These are phyloP conservation scores for Amia ocellicauda DNA, from an alignment of 2,113 vertebrate species.

Conservation along the genomic window DNA sequence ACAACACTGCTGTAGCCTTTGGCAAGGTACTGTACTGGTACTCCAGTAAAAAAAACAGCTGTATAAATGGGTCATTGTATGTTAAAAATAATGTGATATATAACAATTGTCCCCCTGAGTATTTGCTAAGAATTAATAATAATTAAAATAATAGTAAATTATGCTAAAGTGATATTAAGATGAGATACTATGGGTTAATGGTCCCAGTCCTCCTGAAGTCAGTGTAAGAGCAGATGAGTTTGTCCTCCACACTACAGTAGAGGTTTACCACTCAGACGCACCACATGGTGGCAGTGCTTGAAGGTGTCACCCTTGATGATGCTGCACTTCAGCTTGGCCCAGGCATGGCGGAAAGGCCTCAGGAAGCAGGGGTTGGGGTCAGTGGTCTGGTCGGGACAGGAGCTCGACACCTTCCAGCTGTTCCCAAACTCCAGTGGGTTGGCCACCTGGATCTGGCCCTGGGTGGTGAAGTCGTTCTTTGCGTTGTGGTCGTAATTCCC, in stretches of 20 bases:
- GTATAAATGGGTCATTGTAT: no score
- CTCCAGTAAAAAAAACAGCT: no score
- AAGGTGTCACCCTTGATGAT: conserved; percentile 77
- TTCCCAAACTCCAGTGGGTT: conserved; percentile 79
- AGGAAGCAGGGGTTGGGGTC: conserved; percentile 56
- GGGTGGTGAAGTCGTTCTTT: conserved; percentile 85
- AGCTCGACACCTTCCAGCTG: conserved; percentile 80
- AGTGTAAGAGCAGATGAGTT: no score
- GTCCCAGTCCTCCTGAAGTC: no score
- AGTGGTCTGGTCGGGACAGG: conserved; percentile 65
- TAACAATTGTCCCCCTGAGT: no score
- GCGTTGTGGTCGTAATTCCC: conserved; percentile 84
- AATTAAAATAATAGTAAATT: no score
- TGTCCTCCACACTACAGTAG: neutral
- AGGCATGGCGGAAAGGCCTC: conserved; percentile 70
- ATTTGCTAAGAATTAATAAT: no score
- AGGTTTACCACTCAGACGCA: conserved; percentile 35
- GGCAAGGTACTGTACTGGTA: no score
- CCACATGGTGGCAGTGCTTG: conserved; percentile 75
- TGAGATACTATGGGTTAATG: no score
- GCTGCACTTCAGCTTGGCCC: conserved; percentile 83
- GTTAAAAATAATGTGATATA: no score
- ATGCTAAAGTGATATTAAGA: no score
- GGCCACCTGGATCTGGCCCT: conserved; percentile 64
- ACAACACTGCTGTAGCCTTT: no score